These are phyloP conservation scores for Dermatophagoides farinae DNA, from an alignment of 1,140 invertebrate genomes.

Conservation along the genomic window DNA sequence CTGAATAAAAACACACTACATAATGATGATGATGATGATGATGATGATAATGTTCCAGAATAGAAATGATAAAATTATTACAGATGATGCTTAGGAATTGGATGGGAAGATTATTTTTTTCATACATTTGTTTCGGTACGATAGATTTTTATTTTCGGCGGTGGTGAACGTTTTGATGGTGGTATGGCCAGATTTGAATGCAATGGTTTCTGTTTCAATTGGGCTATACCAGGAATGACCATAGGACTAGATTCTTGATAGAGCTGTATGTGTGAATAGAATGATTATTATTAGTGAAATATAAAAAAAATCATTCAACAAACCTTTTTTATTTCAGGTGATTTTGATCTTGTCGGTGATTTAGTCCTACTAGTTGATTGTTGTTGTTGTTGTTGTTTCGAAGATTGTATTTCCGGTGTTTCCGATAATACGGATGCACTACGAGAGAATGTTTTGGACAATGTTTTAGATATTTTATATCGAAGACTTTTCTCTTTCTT, in stretches of 20 bases:
- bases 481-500: constrained; percentile 19
- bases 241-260: neutral
- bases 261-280: neutral
- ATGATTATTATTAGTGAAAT: neutral
- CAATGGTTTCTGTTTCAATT: neutral
- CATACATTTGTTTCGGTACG: constrained; percentile 10
- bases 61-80: neutral
- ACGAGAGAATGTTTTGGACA: constrained; percentile 16
- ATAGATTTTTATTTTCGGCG: neutral
- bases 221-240: neutral
- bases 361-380: neutral
- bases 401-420: neutral
- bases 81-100: neutral
- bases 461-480: constrained; percentile 19
- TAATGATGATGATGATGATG: neutral
- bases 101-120: no score
- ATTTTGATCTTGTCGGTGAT: neutral
- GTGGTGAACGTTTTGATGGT: neutral
- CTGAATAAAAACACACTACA: neutral
- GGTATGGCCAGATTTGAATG: constrained; percentile 3
- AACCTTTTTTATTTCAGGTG: neutral
- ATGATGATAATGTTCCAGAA: neutral
- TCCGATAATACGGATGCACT: constrained; percentile 9
- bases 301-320: neutral
- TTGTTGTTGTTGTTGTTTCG: neutral